Evolutionary conservation across 2,797 vertebrate genomes (phyloP).

Genomic region (Leptodactylus fallax): DNA sequence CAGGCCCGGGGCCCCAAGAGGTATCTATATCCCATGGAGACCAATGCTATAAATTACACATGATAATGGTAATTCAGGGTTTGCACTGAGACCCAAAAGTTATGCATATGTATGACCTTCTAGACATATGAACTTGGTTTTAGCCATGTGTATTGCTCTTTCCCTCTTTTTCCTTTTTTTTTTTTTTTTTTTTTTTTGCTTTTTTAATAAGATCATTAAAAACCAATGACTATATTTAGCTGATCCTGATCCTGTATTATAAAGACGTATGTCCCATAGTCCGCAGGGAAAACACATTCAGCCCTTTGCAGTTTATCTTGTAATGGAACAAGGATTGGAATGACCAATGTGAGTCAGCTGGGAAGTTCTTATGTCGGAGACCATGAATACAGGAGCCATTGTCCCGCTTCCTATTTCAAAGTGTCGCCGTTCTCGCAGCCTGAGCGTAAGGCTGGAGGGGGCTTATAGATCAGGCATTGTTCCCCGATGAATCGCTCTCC

Average conservation of each 20-base stretch:
- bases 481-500: slow-evolving; percentile 72
- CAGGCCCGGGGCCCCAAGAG: too few relatives aligned
- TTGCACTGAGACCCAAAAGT: not conserved
- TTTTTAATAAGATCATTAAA: not conserved
- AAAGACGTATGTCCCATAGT: too few relatives aligned
- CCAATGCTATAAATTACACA: not conserved
- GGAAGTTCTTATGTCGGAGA: not conserved
- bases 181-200: too few relatives aligned
- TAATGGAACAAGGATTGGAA: not conserved
- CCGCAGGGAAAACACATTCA: not conserved
- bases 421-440: slow-evolving; percentile 70
- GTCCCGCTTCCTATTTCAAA: slow-evolving; percentile 65
- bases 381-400: slow-evolving; percentile 63
- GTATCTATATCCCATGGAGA: too few relatives aligned
- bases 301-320: not conserved
- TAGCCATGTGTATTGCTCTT: not conserved
- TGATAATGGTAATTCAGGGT: not conserved
- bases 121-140: not conserved
- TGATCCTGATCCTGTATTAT: too few relatives aligned
- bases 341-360: not conserved
- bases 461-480: slow-evolving; percentile 74
- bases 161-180: not conserved
- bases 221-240: too few relatives aligned
- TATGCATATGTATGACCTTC: not conserved
- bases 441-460: slow-evolving; percentile 73